A percentile compares a stretch with the other conserved stretches of the same genome.
Evolutionary conservation across 2,113 vertebrate species (phyloP).

Genomic region (Raja brachyura): DNA sequence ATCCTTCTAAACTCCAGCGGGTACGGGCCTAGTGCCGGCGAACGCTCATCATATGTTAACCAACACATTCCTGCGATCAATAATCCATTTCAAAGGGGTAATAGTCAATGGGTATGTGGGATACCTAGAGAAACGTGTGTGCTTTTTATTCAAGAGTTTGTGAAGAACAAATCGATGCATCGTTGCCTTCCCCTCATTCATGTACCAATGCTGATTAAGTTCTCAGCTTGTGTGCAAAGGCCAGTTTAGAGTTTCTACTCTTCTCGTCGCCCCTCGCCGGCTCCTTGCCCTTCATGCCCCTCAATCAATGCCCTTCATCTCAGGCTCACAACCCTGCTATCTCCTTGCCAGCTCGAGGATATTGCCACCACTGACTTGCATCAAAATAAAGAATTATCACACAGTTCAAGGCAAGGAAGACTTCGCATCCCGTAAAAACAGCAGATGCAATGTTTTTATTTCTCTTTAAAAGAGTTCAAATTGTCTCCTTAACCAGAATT

Average conservation of each 20-base stretch:
- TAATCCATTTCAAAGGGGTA: no score
- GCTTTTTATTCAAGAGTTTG: background rate
- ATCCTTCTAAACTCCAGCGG: no score
- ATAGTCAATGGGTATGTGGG: background rate
- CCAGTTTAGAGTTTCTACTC: no score
- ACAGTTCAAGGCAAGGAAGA: background rate
- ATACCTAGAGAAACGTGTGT: background rate
- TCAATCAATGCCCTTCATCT: background rate
- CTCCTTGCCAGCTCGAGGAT: background rate
- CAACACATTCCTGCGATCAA: no score
- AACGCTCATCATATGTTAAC: no score
- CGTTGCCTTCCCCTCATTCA: background rate
- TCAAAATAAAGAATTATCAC: background rate
- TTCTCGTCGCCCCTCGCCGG: no score
- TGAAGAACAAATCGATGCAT: background rate
- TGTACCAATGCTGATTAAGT: background rate
- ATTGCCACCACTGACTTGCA: background rate
- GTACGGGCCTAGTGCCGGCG: no score
- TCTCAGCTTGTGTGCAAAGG: no score
- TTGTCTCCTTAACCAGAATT: background rate
- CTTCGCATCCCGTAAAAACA: background rate
- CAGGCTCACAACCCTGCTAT: background rate
- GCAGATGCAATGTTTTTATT: background rate
- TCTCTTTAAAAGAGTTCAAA: background rate
- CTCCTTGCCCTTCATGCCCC: no score